Percentiles rank a stretch among this genome's conserved stretches.
These are phyloP conservation scores for Nephotettix cincticeps DNA, from an alignment of 1,140 invertebrate species.

Conservation along the genomic window DNA sequence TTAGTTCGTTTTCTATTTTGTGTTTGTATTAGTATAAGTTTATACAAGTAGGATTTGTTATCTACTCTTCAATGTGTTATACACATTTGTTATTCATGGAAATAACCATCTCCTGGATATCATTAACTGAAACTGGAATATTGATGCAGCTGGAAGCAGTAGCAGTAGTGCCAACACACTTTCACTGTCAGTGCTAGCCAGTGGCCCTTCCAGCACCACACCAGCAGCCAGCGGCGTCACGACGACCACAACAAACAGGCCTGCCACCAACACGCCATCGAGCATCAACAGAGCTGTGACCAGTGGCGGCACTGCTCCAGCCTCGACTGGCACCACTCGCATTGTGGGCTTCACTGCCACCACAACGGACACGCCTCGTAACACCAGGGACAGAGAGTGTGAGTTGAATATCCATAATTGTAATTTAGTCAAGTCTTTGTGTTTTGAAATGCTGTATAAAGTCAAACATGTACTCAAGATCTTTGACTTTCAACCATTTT, in stretches of 20 bases:
- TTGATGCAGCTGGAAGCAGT: not conserved
- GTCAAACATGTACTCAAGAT: no score
- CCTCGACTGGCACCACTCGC: conserved; percentile 43
- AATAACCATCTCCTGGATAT: no score
- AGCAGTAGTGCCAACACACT: conserved; percentile 45
- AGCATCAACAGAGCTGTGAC: conserved; percentile 25
- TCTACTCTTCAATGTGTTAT: no score
- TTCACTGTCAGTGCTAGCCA: conserved; percentile 47
- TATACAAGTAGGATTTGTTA: no score
- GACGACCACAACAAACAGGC: not conserved
- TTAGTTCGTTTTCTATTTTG: no score
- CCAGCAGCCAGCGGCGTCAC: not conserved
- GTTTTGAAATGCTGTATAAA: no score
- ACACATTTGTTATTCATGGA: no score
- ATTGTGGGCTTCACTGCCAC: conserved; percentile 50
- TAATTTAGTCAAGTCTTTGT: no score
- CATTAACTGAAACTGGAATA: no score
- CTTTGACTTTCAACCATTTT: no score
- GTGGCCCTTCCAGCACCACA: not conserved
- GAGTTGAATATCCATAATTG: no score
- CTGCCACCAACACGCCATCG: conserved; percentile 5
- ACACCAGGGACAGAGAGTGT: conserved; percentile 41
- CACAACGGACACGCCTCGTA: conserved; percentile 37
- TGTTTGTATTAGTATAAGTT: no score
- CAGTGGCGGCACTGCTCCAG: conserved; percentile 35